These are phyloP conservation scores for Aspidiotus destructor DNA, from an alignment of 2,888 invertebrate genomes.

Conservation along the genomic window DNA sequence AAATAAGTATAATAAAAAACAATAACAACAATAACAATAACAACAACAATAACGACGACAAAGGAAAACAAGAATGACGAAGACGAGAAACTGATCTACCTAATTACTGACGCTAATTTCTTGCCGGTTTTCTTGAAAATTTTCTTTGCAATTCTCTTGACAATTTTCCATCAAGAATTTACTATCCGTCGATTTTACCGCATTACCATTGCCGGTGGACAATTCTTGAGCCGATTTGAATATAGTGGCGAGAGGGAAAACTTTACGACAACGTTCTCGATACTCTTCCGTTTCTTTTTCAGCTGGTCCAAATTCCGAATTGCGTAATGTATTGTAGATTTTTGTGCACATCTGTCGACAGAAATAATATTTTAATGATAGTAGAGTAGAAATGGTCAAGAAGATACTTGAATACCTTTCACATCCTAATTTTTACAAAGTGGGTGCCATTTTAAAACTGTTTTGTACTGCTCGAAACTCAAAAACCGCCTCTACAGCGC, in stretches of 20 bases:
- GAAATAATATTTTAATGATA: neutral
- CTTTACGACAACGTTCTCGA: constrained; percentile 58
- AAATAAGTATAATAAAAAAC: too few species aligned
- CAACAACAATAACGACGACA: too few species aligned
- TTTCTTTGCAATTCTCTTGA: constrained; percentile 22
- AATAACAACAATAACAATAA: too few species aligned
- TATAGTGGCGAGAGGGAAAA: constrained; percentile 69
- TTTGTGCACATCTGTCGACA: constrained; percentile 63
- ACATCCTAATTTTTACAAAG: too few species aligned
- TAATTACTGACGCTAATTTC: constrained; percentile 29
- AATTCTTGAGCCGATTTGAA: constrained; percentile 47
- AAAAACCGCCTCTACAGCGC: too few species aligned
- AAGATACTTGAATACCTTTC: too few species aligned
- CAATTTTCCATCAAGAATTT: constrained; percentile 18
- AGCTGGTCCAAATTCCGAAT: constrained; percentile 70
- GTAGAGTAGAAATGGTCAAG: too few species aligned
- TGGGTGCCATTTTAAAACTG: too few species aligned
- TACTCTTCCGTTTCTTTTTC: constrained; percentile 58
- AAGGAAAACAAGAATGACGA: too few species aligned
- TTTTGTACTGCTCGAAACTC: too few species aligned
- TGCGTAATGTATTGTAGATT: constrained; percentile 64
- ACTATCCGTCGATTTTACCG: constrained; percentile 10
- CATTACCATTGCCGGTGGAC: constrained; percentile 7
- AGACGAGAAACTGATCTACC: neutral
- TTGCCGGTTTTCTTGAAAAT: constrained; percentile 25